phyloP scores from a whole-genome alignment of 2,797 vertebrate genomes.

The Schizopygopsis malacanthus region DNA sequence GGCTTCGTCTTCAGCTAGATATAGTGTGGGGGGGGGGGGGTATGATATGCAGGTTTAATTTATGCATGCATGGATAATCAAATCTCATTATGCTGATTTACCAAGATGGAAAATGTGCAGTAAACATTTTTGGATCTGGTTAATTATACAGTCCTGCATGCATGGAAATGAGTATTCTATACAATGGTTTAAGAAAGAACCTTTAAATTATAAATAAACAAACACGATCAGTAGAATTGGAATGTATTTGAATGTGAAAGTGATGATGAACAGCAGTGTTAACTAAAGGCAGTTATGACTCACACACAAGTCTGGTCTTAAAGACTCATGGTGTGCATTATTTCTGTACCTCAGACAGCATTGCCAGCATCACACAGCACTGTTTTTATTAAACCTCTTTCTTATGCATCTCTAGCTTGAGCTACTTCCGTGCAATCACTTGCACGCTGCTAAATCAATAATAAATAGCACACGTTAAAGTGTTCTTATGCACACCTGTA shows the following conservation, averaged over 20 bases:
- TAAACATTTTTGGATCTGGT: background rate
- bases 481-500: background rate
- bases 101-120: background rate
- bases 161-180: background rate
- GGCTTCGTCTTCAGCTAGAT: constrained; percentile 6
- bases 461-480: background rate
- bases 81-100: constrained; percentile 22
- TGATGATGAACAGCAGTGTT: background rate
- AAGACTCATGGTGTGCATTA: background rate
- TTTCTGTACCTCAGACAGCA: background rate
- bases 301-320: background rate
- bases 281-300: constrained; percentile 18
- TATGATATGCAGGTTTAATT: constrained; percentile 29
- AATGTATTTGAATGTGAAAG: background rate
- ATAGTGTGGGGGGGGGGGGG: background rate
- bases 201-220: constrained; percentile 20
- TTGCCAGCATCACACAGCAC: background rate
- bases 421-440: background rate
- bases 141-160: background rate
- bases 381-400: background rate
- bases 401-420: background rate
- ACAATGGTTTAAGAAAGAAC: background rate
- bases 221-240: background rate
- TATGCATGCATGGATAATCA: constrained; percentile 32
- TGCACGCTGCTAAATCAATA: background rate